A percentile compares a stretch with the other conserved stretches of the same genome.
phyloP scores from a whole-genome alignment of 2,113 vertebrate genomes.

The Sitta europaea region DNA sequence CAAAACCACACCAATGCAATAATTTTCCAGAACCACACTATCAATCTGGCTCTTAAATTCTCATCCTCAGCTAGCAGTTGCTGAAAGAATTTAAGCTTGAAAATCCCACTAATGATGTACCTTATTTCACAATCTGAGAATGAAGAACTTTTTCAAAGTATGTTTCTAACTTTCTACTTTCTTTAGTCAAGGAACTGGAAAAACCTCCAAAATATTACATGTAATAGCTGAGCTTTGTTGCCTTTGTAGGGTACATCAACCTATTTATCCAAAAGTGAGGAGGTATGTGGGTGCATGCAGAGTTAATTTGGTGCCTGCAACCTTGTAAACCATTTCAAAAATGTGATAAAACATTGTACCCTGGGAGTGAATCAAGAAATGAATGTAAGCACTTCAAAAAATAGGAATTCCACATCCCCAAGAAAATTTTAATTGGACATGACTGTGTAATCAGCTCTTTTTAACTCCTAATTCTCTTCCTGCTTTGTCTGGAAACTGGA shows the following conservation, averaged over 20 bases:
- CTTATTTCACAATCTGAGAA: background rate
- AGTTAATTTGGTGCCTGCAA: background rate
- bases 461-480: background rate
- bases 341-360: background rate
- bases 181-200: background rate
- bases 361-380: background rate
- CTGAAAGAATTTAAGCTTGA: background rate
- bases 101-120: background rate
- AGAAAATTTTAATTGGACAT: background rate
- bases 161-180: background rate
- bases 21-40: background rate
- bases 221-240: background rate
- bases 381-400: background rate
- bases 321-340: background rate
- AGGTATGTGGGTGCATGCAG: background rate
- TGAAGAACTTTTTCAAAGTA: background rate
- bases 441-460: background rate
- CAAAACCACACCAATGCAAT: background rate
- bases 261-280: background rate
- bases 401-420: background rate
- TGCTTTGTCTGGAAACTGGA: conserved; percentile 3
- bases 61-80: background rate
- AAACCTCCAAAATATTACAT: background rate
- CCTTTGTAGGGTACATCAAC: background rate
- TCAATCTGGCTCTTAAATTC: background rate